Base-by-base conservation (phyloP, 2,797 vertebrate species). In the Rhyacichthys aspro region DNA sequence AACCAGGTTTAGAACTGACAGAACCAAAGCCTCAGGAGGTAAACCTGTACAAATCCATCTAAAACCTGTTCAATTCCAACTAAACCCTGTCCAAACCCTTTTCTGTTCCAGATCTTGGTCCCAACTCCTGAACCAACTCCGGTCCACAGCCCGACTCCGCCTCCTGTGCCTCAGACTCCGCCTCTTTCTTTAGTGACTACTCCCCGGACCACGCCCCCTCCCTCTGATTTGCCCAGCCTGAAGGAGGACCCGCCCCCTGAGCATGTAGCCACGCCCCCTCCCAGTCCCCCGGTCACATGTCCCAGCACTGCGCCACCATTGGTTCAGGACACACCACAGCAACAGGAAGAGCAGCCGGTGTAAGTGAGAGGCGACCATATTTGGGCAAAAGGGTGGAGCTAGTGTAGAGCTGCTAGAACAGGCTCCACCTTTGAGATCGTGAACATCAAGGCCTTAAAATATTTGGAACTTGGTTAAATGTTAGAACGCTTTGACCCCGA, bases 121-220 rank as follows among this genome's bases (percentile, higher is more conserved):
- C 39, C 77, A 23, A 94, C 95, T 33, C 94, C 94, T 4, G 62
- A 89, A 59, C 90, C 90, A 5, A 97, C 95, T 10, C 96, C 97
- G 0, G 86, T 89, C 52, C 84, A 91, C 62, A 93, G 91, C 28
- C 89, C 89, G 18, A 44, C 53, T 23, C 85, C 9, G 17, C 60
- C 78, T 17, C 0, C 62, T 88, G 23, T 64, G 65, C 0, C 73
- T 94, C 32, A 17, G 15, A 49, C 47, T 7, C 32, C 32, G 16
- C 15, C 48, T 11, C 10, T 36, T 33, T 37, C 33, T 17, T 9
- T 32, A 11, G 33, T 50, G 33, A 74, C 72, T 82, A 98, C 96
- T 32, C 96, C 96, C 10, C 17, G 9, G 28, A 74, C 73, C 83
- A 98, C 96, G 33, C 96, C 96, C 7, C 86, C 89, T 38, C 78